Evolutionary conservation across 1,140 invertebrate genomes (phyloP), one percentile per base, ranked within the genome.

Genomic region (Catajapyx aquilonaris): DNA sequence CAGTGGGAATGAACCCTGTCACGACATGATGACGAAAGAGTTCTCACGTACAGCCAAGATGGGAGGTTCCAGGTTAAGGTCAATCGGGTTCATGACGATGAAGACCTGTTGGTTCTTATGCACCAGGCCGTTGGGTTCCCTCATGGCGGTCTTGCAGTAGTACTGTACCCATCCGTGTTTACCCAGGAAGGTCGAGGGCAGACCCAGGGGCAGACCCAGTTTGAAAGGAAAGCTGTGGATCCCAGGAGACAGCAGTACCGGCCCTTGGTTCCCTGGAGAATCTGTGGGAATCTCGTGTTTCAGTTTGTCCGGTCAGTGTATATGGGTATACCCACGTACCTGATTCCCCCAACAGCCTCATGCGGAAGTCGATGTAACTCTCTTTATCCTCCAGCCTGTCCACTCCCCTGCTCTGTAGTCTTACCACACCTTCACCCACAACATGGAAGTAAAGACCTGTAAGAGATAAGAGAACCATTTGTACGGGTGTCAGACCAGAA

Each of bases 51-150:
- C 86, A 50, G 81, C 69, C 41, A 93, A 59, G 44, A 85, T 73
- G 2, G 81, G 71, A 20, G 84, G 83, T 51, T 91, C 86, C 49
- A 87, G 59, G 58, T 91, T 91, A 41, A 94, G 61, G 60, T 94
- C 86, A 39, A 93, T 88, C 1, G 85, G 85, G 57, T 85, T 91
- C 83, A 93, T 90, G 1, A 94, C 83, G 46, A 93, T 88, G 54
- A 94, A 93, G 5, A 91, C 85, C 62, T 91, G 86, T 56, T 93
- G 86, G 54, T 91, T 91, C 59, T 93, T 91, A 52, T 93, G 86
- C 3, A 81, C 81, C 9, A 93, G 59, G 2, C 85, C 85, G 45
- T 81, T 84, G 2, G 81, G 79, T 54, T 91, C 86, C 34, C 83
- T 63, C 1, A 91, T 60, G 1, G 85, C 85, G 4, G 85, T 81